Conservation (phyloP, 2,113 vertebrate species). For the Actenoides lindsayi region DNA sequence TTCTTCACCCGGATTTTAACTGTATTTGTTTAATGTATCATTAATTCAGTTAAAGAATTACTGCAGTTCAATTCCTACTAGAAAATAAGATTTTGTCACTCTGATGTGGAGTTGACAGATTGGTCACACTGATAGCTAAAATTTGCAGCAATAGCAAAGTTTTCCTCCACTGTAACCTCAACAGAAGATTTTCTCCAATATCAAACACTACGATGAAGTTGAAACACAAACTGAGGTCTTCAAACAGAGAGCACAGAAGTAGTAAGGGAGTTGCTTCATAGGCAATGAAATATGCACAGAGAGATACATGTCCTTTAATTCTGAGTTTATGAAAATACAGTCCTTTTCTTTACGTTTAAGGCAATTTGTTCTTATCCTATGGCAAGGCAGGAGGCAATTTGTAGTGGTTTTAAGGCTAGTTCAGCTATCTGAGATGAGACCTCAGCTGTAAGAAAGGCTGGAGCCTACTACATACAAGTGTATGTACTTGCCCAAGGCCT, state of each 20-base stretch:
- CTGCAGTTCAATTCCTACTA: neutral
- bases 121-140: neutral
- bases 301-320: neutral
- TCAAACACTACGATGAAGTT: neutral
- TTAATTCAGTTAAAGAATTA: neutral
- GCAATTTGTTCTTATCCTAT: neutral
- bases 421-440: neutral
- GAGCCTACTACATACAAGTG: neutral
- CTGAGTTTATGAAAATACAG: neutral
- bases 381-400: neutral
- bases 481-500: neutral
- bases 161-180: neutral
- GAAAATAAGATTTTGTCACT: neutral
- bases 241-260: neutral
- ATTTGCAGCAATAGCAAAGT: neutral
- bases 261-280: neutral
- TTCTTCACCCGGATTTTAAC: neutral
- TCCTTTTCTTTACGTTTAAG: neutral
- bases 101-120: neutral
- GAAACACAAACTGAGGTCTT: neutral
- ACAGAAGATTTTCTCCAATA: neutral
- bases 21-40: neutral
- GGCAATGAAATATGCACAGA: neutral
- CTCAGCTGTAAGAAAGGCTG: accelerated
- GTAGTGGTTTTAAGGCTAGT: neutral